These are phyloP conservation scores for Phycodurus eques DNA, from an alignment of 2,113 vertebrate species.

Conservation along the genomic window DNA sequence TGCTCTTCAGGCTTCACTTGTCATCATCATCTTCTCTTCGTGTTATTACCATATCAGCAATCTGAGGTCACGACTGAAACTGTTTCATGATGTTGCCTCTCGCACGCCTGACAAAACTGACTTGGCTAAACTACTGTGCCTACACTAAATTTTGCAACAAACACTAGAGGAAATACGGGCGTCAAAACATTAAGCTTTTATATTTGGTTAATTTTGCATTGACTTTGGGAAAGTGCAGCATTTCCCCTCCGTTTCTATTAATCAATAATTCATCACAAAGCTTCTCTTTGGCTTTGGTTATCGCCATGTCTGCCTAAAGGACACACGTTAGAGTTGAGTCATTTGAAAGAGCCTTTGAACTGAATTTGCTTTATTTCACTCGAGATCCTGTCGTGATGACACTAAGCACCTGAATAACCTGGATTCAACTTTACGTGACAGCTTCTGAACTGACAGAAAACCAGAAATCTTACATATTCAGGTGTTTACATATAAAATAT, in stretches of 20 bases:
- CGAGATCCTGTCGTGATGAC: neutral
- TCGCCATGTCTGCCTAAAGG: constrained; percentile 11
- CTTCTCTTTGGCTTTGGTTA: constrained; percentile 7
- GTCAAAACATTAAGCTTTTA: constrained; percentile 32
- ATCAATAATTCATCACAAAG: constrained; percentile 50
- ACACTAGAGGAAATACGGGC: constrained; percentile 13
- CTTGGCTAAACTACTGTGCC: neutral
- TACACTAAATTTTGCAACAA: constrained; percentile 8
- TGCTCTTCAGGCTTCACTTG: neutral
- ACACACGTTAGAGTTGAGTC: constrained; percentile 21
- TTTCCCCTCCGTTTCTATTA: constrained; percentile 36
- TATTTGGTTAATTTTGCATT: constrained; percentile 42
- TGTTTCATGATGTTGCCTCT: neutral
- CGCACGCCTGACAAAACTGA: neutral
- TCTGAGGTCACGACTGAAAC: constrained; percentile 11
- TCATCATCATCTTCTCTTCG: neutral
- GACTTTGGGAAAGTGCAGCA: constrained; percentile 25
- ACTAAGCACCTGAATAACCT: neutral
- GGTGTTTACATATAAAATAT: no score
- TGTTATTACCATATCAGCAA: neutral
- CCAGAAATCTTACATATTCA: no score
- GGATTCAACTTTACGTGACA: no score
- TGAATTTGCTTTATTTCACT: neutral
- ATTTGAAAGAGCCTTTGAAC: constrained; percentile 12
- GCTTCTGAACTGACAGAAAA: no score